Conservation (phyloP, 2,888 invertebrate species). For the Gymnosoma rotundatum region DNA sequence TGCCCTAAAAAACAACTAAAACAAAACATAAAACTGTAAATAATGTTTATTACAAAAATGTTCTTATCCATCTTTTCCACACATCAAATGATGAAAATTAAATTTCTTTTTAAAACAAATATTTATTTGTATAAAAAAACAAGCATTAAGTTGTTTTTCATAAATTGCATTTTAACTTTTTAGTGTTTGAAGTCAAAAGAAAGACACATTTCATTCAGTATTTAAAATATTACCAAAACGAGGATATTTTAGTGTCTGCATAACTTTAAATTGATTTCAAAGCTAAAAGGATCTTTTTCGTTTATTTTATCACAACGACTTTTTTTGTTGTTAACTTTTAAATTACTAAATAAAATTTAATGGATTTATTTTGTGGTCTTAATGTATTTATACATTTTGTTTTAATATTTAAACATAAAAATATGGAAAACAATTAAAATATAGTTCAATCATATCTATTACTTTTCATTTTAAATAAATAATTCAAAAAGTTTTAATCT, state of each 20-base stretch:
- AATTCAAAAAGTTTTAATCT: slow-evolving; percentile 55
- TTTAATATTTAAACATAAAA: slow-evolving; percentile 27
- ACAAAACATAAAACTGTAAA: slow-evolving; percentile 17
- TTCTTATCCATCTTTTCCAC: slow-evolving; percentile 41
- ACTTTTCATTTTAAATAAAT: slow-evolving; percentile 47
- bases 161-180: too few relatives aligned
- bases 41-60: slow-evolving; percentile 31
- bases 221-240: not conserved
- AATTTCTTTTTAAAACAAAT: not conserved
- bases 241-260: not conserved
- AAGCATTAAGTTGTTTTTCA: too few relatives aligned
- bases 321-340: not conserved
- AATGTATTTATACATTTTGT: slow-evolving; percentile 41
- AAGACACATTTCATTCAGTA: not conserved
- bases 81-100: slow-evolving; percentile 23
- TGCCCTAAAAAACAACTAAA: slow-evolving; percentile 4
- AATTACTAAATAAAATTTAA: slow-evolving; percentile 52
- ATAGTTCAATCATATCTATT: slow-evolving; percentile 56
- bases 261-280: not conserved
- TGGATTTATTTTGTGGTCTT: slow-evolving; percentile 54
- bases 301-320: not conserved
- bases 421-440: slow-evolving; percentile 55
- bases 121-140: too few relatives aligned
- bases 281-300: not conserved
- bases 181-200: too few relatives aligned